Evolutionary conservation across 2,113 vertebrate genomes (phyloP).

Genomic region (Myocastor coypus): DNA sequence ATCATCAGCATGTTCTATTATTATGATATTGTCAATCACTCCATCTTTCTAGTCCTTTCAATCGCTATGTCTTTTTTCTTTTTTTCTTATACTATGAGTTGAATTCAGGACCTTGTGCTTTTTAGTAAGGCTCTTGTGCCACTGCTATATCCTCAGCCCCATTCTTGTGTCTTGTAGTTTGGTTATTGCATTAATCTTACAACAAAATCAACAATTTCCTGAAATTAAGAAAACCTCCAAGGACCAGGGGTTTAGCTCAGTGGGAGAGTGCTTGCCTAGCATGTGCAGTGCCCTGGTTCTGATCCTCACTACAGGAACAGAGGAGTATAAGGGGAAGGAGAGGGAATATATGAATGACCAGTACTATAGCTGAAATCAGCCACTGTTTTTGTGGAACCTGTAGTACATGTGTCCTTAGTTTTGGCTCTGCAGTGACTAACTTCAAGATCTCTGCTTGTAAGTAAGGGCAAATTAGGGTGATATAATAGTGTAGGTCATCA

Average conservation of each 20-base stretch:
- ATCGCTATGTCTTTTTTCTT: background rate
- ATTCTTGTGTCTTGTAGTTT: background rate
- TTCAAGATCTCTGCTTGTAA: background rate
- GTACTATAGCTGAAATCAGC: background rate
- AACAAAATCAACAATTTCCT: constrained; percentile 20
- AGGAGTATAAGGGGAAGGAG: too few species aligned
- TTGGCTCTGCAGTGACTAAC: background rate
- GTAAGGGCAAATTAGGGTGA: background rate
- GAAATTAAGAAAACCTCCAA: constrained; percentile 9
- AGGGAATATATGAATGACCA: background rate
- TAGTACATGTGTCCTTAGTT: background rate
- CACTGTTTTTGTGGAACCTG: background rate
- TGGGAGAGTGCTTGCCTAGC: background rate
- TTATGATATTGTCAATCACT: background rate
- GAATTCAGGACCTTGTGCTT: too few species aligned
- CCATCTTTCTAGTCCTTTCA: background rate
- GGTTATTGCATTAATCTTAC: background rate
- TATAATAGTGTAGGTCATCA: background rate
- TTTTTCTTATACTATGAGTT: too few species aligned
- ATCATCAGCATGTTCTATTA: background rate
- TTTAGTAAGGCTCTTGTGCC: too few species aligned
- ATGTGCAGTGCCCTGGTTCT: background rate
- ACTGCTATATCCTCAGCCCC: too few species aligned
- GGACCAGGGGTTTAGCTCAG: background rate
- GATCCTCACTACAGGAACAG: background rate